Base-by-base conservation (phyloP, 2,888 invertebrate genomes). In the Machimus rusticus region DNA sequence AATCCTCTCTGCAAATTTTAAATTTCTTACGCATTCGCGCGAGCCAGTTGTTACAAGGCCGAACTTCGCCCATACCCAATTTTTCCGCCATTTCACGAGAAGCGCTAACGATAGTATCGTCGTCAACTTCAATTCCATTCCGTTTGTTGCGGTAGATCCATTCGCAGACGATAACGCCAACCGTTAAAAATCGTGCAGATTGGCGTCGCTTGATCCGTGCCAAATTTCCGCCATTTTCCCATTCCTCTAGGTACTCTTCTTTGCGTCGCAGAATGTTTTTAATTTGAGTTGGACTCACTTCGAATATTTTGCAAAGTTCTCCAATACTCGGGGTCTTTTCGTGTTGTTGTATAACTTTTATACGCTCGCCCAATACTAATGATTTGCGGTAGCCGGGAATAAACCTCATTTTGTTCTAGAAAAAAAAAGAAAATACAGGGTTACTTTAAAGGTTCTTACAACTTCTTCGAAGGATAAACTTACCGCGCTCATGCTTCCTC, bases 211-310 rank as follows among this genome's bases (percentile, higher is more conserved):
- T 86, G 4, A 51, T 46, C 2, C 74, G 43, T 2, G 82, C 66
- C 16, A 43, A 43, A 19, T 87, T 37, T 12, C 78, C 51, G 37
- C 79, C 51, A 8, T 43, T 85, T 37, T 82, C 77, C 82, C 84
- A 86, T 37, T 85, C 43, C 34, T 74, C 74, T 12, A 88, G 37
- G 39, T 87, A 84, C 16, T 87, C 66, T 12, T 78, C 74, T 31
- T 84, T 84, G 46, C 84, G 82, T 5, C 87, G 87, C 39, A 88
- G 16, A 31, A 87, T 88, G n/a, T 82, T 82, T 34, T 77, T 86
- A 1, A 88, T 84, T 77, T 88, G 88, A 14, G 79, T 74, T 4
- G 28, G 46, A 79, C 87, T 79, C 23, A 79, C 79, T 5, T 74
- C 28, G 31, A 87, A 87, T 12, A 81, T 46, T 19, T 23, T 23